Base-by-base conservation (phyloP, 37 sponge, comb jelly and placozoan species). In the Agelas oroides region DNA sequence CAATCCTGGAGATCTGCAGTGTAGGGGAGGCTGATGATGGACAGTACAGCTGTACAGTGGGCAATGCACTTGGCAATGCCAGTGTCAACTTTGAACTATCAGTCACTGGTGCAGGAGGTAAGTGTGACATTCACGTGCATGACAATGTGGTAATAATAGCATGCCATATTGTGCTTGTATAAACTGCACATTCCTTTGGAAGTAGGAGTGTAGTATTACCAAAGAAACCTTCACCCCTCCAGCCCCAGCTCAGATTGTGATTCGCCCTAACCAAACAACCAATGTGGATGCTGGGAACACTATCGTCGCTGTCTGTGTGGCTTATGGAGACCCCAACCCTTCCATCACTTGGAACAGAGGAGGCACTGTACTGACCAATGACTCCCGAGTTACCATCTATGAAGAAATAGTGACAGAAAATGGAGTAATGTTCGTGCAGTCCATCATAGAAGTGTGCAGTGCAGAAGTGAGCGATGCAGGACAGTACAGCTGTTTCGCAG, bases 1-100 rank as follows among this genome's bases (percentile, higher is more conserved):
- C 81, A 33, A 65, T 80, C 36, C 37, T 80, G 5, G 69, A 80
- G 70, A 33, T 80, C 30, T 80, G 81, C 38, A 80, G 81, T 52
- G 36, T 56, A 20, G 36, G 31, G 34, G 56, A 13, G 12, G 5
- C 23, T 34, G 81, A 80, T 60, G 31, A 25, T 20, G 81, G 70
- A 15, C 25, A 21, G 18, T 80, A 80, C 54, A 56, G 31, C 81
- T 80, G 81, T 67, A 37, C 37, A 3, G 81, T 58, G 24, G 39
- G 46, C 25, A 82, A 71, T 60, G 39, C 72, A 5, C 14, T 16
- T 15, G 61, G 59, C 0, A 70, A 20, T 24, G 62, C 14, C 19
- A 71, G 23, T 1, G n/a, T 8, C 53, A 23, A 71, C 2, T 71
- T 71, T 35, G 62, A 61, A 5, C 25, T 61, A 27, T 46, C 46